Conservation (phyloP, 1,140 invertebrate species). For the Sarcophaga bullata region DNA sequence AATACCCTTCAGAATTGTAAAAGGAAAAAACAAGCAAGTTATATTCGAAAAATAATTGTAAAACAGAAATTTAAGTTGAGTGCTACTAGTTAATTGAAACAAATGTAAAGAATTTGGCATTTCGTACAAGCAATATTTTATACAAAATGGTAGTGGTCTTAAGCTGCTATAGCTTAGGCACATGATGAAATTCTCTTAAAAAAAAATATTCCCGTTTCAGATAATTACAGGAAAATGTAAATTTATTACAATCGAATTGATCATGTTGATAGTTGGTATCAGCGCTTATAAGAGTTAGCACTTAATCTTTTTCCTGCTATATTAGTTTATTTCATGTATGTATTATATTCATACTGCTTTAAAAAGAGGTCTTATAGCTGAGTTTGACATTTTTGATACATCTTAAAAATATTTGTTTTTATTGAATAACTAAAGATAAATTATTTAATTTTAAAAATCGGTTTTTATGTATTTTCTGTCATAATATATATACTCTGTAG, state of each 20-base stretch:
- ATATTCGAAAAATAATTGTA: constrained; percentile 15
- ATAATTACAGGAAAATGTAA: not conserved
- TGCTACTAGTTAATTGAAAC: too few relatives aligned
- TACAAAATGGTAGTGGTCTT: too few relatives aligned
- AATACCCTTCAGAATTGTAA: too few relatives aligned
- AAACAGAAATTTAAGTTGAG: too few relatives aligned
- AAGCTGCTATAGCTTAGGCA: too few relatives aligned
- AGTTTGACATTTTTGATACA: not conserved
- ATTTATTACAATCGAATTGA: constrained; percentile 1
- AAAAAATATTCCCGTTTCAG: not conserved
- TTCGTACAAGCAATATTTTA: constrained; percentile 14
- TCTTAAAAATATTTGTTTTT: constrained; percentile 11
- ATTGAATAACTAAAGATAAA: not conserved
- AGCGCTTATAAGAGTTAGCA: too few relatives aligned
- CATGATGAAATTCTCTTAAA: constrained; percentile 22
- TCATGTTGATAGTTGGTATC: not conserved
- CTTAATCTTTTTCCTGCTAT: too few relatives aligned
- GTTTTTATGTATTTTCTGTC: not conserved
- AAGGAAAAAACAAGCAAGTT: not conserved
- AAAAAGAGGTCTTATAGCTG: not conserved
- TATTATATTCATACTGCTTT: too few relatives aligned
- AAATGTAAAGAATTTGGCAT: constrained; percentile 13
- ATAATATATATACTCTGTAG: constrained; percentile 2
- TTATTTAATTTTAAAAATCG: constrained; percentile 1
- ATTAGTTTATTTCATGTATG: too few relatives aligned